Conservation (phyloP, 2,888 invertebrate genomes). For the Pseudococcus longispinus region DNA sequence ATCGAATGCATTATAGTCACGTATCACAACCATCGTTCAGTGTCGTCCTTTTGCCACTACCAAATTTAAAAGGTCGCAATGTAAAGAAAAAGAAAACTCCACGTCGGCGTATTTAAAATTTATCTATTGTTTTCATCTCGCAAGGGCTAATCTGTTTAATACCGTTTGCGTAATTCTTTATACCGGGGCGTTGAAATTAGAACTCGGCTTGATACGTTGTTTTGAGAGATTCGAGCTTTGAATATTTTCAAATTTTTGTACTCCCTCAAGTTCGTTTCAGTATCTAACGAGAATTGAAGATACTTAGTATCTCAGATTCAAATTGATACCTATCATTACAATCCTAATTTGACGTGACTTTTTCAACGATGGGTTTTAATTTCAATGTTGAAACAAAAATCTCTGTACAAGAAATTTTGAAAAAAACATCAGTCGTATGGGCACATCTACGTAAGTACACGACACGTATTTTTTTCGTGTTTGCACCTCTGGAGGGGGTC, state of each 20-base stretch:
- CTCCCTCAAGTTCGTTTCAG: no score
- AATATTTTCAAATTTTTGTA: neutral
- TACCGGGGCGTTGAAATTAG: neutral
- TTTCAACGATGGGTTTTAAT: no score
- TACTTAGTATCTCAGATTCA: no score
- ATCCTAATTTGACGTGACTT: no score
- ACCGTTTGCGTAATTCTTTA: slow-evolving; percentile 17
- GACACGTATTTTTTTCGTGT: no score
- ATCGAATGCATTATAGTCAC: slow-evolving; percentile 24
- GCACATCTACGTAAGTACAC: no score
- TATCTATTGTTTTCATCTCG: slow-evolving; percentile 28
- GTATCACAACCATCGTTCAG: slow-evolving; percentile 28
- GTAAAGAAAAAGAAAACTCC: slow-evolving; percentile 21
- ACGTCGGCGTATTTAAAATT: slow-evolving; percentile 28
- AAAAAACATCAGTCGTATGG: no score
- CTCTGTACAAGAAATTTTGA: no score
- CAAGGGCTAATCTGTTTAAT: neutral
- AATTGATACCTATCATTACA: no score
- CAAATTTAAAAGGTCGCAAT: slow-evolving; percentile 21
- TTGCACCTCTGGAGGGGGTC: no score
- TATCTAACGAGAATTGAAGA: no score
- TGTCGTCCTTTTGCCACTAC: slow-evolving; percentile 10
- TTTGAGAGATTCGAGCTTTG: neutral
- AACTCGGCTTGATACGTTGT: neutral
- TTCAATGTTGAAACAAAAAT: no score